Evolutionary conservation across 2,797 vertebrate genomes (phyloP).

Genomic region (Propithecus perrieri): DNA sequence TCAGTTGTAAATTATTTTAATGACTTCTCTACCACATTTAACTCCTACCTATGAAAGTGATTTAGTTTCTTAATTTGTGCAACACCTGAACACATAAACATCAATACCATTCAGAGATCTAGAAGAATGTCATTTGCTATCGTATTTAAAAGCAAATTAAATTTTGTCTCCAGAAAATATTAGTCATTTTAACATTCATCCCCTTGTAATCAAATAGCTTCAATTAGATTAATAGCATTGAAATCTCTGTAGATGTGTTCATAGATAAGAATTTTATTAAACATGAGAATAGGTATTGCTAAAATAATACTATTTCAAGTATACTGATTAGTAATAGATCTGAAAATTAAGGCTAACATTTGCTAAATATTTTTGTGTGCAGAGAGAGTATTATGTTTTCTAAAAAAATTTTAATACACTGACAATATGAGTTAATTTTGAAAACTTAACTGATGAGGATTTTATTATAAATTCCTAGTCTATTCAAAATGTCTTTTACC

Average conservation of each 20-base stretch:
- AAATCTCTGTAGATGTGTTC: constrained; percentile 48
- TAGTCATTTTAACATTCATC: constrained; percentile 65
- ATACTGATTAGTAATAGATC: constrained; percentile 12
- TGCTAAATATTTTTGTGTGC: not conserved
- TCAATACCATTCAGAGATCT: constrained; percentile 76
- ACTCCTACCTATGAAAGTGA: constrained; percentile 77
- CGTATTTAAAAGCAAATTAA: constrained; percentile 77
- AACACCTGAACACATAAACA: constrained; percentile 78
- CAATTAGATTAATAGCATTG: constrained; percentile 53
- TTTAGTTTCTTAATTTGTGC: constrained; percentile 82
- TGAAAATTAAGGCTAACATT: constrained; percentile 34
- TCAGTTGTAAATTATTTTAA: constrained; percentile 80
- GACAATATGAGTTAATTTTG: not conserved
- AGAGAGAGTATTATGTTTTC: not conserved
- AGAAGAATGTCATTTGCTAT: constrained; percentile 70
- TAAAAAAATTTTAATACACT: constrained; percentile 20
- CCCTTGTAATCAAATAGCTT: constrained; percentile 57
- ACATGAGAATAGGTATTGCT: constrained; percentile 20
- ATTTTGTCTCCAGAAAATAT: constrained; percentile 49
- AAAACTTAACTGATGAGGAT: constrained; percentile 16
- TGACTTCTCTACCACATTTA: constrained; percentile 79
- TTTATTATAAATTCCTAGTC: constrained; percentile 33
- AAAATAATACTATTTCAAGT: constrained; percentile 49
- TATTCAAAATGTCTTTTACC: not conserved
- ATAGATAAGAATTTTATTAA: constrained; percentile 61